phyloP scores from a whole-genome alignment of 1,140 invertebrate species.

The Drosophila nebulosa region DNA sequence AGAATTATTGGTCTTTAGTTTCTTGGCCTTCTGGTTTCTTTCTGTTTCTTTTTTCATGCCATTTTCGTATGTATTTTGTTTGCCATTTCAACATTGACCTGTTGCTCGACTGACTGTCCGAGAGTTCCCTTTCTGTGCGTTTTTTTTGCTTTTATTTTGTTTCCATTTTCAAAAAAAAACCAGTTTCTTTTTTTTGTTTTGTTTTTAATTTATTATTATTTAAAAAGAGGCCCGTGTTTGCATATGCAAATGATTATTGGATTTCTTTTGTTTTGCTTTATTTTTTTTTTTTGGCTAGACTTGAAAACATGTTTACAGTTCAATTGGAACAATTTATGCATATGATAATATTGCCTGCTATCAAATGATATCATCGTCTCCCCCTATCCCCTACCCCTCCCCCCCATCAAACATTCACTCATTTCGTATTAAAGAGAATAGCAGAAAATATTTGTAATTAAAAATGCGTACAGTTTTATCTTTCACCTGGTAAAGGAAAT shows the following conservation, averaged over 20 bases:
- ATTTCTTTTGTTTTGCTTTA: background rate
- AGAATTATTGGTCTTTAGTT: background rate
- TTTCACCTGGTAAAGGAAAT: conserved; percentile 10
- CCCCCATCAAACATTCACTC: too few species aligned
- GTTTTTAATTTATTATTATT: background rate
- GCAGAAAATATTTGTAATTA: conserved; percentile 46
- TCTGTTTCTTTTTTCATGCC: background rate
- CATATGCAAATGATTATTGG: background rate
- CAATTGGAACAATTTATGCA: conserved; percentile 13
- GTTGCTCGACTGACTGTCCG: conserved; percentile 17
- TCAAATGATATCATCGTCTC: conserved; percentile 30
- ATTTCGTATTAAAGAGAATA: background rate
- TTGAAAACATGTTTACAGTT: conserved; percentile 53
- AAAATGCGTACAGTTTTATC: conserved; percentile 47
- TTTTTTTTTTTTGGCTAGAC: conserved; percentile 9
- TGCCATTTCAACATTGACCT: conserved; percentile 24
- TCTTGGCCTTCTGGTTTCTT: background rate
- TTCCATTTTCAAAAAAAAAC: background rate
- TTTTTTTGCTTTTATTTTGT: background rate
- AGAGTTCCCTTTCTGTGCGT: background rate
- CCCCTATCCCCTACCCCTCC: background rate
- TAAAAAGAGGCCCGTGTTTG: background rate
- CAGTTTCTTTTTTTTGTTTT: background rate
- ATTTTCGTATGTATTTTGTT: background rate
- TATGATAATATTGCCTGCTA: conserved; percentile 5